Evolutionary conservation across 2,113 vertebrate genomes (phyloP).

Genomic region (Syngnathus floridae): DNA sequence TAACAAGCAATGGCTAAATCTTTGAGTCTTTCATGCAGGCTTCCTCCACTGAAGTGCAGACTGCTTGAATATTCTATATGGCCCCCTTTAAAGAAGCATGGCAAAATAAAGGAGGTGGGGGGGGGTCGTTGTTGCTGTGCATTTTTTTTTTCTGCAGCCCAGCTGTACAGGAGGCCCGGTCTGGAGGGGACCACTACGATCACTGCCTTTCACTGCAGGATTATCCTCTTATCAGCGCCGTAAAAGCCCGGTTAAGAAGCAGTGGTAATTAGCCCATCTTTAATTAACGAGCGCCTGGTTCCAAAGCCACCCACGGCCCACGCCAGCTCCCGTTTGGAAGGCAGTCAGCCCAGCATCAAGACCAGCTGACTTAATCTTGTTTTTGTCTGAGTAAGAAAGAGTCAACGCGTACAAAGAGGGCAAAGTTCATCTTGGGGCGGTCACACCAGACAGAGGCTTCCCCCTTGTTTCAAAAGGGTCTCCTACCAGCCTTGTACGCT

Average conservation of each 20-base stretch:
- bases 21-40: constrained; percentile 34
- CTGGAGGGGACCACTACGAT: constrained; percentile 67
- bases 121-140: constrained; percentile 13
- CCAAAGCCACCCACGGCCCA: constrained; percentile 67
- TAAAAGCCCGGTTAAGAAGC: constrained; percentile 69
- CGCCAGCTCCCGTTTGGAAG: constrained; percentile 56
- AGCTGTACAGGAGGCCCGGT: constrained; percentile 56
- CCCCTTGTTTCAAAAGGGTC: constrained; percentile 69
- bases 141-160: constrained; percentile 55
- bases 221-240: constrained; percentile 73
- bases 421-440: constrained; percentile 60
- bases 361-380: constrained; percentile 61
- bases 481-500: constrained; percentile 66
- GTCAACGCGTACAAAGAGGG: constrained; percentile 54
- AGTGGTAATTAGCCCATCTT: constrained; percentile 75
- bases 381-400: constrained; percentile 52
- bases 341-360: constrained; percentile 42
- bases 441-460: constrained; percentile 45
- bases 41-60: constrained; percentile 45
- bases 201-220: constrained; percentile 68
- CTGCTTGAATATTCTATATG: constrained; percentile 65
- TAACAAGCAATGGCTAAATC: constrained; percentile 30
- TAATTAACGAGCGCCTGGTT: constrained; percentile 71
- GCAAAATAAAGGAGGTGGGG: constrained; percentile 5
- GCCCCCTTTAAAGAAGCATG: constrained; percentile 47